Evolutionary conservation across 2,113 vertebrate genomes (phyloP), one percentile per base, ranked within the genome.

Genomic region (Choloepus hoffmanni): DNA sequence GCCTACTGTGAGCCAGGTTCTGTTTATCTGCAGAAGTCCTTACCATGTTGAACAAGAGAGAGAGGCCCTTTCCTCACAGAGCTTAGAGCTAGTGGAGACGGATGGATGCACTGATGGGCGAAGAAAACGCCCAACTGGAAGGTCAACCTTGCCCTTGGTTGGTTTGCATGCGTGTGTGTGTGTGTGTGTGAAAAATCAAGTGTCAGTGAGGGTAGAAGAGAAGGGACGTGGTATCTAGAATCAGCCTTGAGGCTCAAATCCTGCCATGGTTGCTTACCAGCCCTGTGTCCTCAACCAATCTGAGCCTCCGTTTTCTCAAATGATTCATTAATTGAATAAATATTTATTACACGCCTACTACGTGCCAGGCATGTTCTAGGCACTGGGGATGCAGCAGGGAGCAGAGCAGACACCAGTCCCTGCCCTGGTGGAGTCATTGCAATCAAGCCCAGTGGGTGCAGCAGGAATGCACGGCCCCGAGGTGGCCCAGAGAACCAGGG

Each of bases 281-380:
- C 4, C 16, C 0, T 2, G 3, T 2, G 13, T 18, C 10, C n/a
- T 15, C 1, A 19, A 13, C 28, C 67, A 85, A 40, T 3, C 19
- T 43, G 53, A 84, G 15, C 30, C 26, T 58, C 28, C 0, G 23
- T 13, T 60, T 93, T 40, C 45, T 19, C 8, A 60, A 16, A 50
- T 60, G 18, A 26, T 4, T 74, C 19, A 45, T 28, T 50, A 36
- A 15, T 2, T 10, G 10, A 40, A 8, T 30, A 30, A 55, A 5
- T 30, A 43, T 63, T 58, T 40, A 53, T 13, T 83, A 36, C 72
- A 43, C 15, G 55, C 11, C 23, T 21, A 23, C 19, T 36, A 6
- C 0, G 24, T n/a, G 16, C 7, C 23, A 67, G 58, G 12, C 58
- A 5, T 23, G 63, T 91, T 33, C 62, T 50, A 3, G n/a, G 43